Evolutionary conservation across 2,113 vertebrate genomes (phyloP).

Genomic region (Trichechus manatus): DNA sequence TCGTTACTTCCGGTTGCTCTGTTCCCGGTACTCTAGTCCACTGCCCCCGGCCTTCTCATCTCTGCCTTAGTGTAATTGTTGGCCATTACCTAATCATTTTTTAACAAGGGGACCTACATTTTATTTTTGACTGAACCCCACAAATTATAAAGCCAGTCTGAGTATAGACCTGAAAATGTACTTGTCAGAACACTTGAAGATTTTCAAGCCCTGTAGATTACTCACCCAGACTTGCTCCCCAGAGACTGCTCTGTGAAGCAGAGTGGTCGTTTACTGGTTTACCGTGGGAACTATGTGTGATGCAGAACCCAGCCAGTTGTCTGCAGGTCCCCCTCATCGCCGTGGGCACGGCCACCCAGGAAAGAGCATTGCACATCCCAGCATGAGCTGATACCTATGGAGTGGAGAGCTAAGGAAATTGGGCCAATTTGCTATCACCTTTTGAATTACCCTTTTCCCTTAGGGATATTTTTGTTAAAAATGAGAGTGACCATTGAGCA

Average conservation of each 20-base stretch:
- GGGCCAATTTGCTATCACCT: neutral
- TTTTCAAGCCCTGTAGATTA: neutral
- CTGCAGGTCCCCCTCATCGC: neutral
- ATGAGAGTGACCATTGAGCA: neutral
- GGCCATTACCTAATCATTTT: too few species aligned
- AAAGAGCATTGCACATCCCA: neutral
- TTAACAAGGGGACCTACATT: neutral
- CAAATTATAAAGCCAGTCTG: neutral
- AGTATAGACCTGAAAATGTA: neutral
- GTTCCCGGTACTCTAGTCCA: too few species aligned
- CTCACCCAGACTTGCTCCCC: neutral
- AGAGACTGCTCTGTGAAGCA: neutral
- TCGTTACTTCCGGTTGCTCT: too few species aligned
- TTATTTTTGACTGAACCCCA: neutral
- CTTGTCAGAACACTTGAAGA: neutral
- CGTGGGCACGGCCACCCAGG: neutral
- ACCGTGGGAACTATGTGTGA: neutral
- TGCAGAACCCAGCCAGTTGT: neutral
- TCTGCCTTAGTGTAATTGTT: too few species aligned
- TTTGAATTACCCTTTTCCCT: neutral
- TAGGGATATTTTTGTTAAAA: neutral
- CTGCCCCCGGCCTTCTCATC: too few species aligned
- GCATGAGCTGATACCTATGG: neutral
- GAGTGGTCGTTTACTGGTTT: neutral
- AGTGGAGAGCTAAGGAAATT: conserved; percentile 11